These are phyloP conservation scores for Drosophila aldrichi DNA, from an alignment of 2,888 invertebrate genomes.

Conservation along the genomic window DNA sequence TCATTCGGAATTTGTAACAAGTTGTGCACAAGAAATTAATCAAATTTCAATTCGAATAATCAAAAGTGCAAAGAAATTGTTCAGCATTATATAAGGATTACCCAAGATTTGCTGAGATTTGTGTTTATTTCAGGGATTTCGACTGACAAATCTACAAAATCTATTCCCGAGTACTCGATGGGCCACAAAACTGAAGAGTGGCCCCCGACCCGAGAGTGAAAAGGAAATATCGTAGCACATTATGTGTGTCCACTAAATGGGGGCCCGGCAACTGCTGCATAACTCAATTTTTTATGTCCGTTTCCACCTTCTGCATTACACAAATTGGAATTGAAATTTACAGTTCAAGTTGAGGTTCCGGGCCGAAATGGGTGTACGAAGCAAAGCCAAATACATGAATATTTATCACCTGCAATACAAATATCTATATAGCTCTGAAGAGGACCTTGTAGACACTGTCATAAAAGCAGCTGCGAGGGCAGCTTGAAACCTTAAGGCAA, in stretches of 20 bases:
- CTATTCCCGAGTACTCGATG: slow-evolving; percentile 53
- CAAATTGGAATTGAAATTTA: slow-evolving; percentile 64
- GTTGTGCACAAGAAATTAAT: slow-evolving; percentile 59
- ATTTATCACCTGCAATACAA: slow-evolving; percentile 34
- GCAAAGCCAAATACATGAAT: slow-evolving; percentile 22
- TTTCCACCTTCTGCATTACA: slow-evolving; percentile 45
- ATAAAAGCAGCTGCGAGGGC: slow-evolving; percentile 25
- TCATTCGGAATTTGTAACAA: slow-evolving; percentile 47
- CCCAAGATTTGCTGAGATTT: slow-evolving; percentile 1
- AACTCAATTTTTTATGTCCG: slow-evolving; percentile 67
- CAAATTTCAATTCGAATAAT: slow-evolving; percentile 65
- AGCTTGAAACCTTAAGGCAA: neutral
- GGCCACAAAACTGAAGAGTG: slow-evolving; percentile 60
- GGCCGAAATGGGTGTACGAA: neutral
- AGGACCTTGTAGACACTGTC: neutral
- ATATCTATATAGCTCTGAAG: neutral
- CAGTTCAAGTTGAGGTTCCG: slow-evolving; percentile 50
- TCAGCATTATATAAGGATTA: slow-evolving; percentile 29
- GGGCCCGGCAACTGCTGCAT: slow-evolving; percentile 43
- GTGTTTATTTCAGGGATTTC: slow-evolving; percentile 5
- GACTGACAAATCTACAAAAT: slow-evolving; percentile 17
- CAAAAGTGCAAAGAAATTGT: slow-evolving; percentile 35
- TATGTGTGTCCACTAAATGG: slow-evolving; percentile 34
- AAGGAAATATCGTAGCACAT: slow-evolving; percentile 43
- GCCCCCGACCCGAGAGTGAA: neutral